phyloP scores from a whole-genome alignment of 2,888 invertebrate species.

The Leucophenga montana region DNA sequence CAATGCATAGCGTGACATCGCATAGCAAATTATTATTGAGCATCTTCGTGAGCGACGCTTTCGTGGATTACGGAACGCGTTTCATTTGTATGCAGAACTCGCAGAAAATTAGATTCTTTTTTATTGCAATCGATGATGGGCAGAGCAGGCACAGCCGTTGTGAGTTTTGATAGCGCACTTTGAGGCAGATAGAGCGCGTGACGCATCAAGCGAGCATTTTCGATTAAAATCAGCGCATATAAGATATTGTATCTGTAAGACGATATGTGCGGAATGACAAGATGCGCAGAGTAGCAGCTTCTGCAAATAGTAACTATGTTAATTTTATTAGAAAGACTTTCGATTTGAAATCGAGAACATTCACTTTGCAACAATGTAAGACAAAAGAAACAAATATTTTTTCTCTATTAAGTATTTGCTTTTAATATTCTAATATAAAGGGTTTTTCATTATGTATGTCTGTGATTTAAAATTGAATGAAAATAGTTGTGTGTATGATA shows the following conservation, averaged over 20 bases:
- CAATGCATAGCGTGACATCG: slow-evolving; percentile 71
- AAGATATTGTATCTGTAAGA: slow-evolving; percentile 7
- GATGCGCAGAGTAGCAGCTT: too few species aligned
- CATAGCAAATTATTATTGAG: slow-evolving; percentile 13
- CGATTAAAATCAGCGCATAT: slow-evolving; percentile 19
- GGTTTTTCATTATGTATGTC: too few species aligned
- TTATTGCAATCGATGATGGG: slow-evolving; percentile 48
- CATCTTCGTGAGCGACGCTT: slow-evolving; percentile 19
- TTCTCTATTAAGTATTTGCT: too few species aligned
- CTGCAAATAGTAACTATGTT: not conserved
- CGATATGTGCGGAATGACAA: not conserved
- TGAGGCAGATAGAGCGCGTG: slow-evolving; percentile 31
- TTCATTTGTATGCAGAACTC: slow-evolving; percentile 70
- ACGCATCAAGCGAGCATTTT: slow-evolving; percentile 28
- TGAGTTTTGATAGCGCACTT: slow-evolving; percentile 46
- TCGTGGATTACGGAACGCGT: slow-evolving; percentile 6
- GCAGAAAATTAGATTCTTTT: slow-evolving; percentile 71
- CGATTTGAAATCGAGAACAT: too few species aligned
- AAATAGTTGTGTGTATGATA: too few species aligned
- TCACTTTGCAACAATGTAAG: too few species aligned
- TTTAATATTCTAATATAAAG: too few species aligned
- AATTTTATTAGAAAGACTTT: not conserved
- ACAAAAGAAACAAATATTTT: too few species aligned
- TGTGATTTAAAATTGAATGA: too few species aligned
- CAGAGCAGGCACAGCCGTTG: slow-evolving; percentile 46